phyloP scores from a whole-genome alignment of 92 coral and sea anemone species.

The Porites lobata region DNA sequence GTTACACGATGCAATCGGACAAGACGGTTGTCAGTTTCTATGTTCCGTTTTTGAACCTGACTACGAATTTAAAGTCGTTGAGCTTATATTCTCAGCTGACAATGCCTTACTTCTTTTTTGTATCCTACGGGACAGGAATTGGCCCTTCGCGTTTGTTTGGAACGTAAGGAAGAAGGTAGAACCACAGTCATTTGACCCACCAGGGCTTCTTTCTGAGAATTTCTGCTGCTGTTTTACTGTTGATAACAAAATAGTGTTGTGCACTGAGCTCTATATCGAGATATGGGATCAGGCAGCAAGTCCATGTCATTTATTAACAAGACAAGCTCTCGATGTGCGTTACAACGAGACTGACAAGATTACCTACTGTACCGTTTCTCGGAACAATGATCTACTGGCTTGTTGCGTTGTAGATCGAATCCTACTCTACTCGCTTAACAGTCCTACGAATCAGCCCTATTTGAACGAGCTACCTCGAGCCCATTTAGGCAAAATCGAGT shows the following conservation, averaged over 20 bases:
- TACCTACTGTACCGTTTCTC: constrained; percentile 4
- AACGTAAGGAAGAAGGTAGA: too few relatives aligned
- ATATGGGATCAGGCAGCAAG: too few relatives aligned
- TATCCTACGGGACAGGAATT: not conserved
- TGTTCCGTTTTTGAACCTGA: not conserved
- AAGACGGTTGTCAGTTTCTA: not conserved
- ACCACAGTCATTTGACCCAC: too few relatives aligned
- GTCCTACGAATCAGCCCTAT: not conserved
- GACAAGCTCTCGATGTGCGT: not conserved
- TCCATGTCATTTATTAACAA: too few relatives aligned
- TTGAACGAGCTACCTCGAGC: constrained; percentile 7
- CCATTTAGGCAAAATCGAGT: constrained; percentile 41
- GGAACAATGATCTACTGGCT: not conserved
- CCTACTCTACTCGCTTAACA: not conserved
- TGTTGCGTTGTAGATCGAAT: constrained; percentile 7
- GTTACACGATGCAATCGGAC: not conserved
- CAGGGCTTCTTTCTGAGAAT: too few relatives aligned
- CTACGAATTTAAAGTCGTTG: not conserved
- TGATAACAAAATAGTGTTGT: too few relatives aligned
- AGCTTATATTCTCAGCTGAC: constrained; percentile 14
- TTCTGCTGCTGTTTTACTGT: too few relatives aligned
- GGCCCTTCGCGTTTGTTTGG: too few relatives aligned
- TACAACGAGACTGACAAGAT: not conserved
- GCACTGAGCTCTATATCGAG: too few relatives aligned
- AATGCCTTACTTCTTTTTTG: constrained; percentile 20